Base-by-base conservation (phyloP, 2,113 vertebrate genomes). In the Pelecanus crispus region DNA sequence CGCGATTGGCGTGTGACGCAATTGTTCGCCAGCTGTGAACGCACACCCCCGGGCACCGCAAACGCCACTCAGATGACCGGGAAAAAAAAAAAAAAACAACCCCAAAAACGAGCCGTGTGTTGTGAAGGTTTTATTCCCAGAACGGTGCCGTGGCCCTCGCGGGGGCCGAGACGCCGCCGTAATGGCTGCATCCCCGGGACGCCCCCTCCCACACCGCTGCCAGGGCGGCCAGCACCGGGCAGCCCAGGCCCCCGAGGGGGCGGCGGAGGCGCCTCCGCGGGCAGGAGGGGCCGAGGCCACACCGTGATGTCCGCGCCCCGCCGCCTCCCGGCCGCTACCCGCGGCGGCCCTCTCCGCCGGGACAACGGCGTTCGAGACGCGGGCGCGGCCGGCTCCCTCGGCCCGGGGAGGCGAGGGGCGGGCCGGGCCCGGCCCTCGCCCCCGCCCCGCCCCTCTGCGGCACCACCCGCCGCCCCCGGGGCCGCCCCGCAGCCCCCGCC, bases 81-180 rank as follows among this genome's bases (percentile, higher is more conserved):
- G n/a, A 47, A 18, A 47, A 47, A 47, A 47, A 47, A 45, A 45
- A 45, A 45, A 45, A 45, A 45, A 45, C 7, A 45, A 45, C 17
- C 10, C 10, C 9, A 16, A 36, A 8, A 11, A 17, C 10, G 47
- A 2, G 62, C 38, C 17, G 14, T 4, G 4, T 1, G 16, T 3
- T 13, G 26, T 1, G 13, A 17, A 34, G 45, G 63, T 56, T 92
- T 65, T 78, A 92, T n/a, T 63, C 32, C 19, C 59, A 2, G 5
- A 15, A 20, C n/a, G 13, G 47, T 2, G 3, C 40, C 53, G 12
- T 2, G 15, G 52, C 44, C 42, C 88, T 11, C 24, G 4, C 3
- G 9, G 66, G 28, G 10, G 36, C 32, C 8, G 13, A 20, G 18
- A 15, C 29, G 3, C 21, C 10, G 31, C 42, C 50, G n/a, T 6